A percentile compares a stretch with the other conserved stretches of the same genome.
Evolutionary conservation across 2,113 vertebrate species (phyloP).

Genomic region (Sebastes schlegelii): DNA sequence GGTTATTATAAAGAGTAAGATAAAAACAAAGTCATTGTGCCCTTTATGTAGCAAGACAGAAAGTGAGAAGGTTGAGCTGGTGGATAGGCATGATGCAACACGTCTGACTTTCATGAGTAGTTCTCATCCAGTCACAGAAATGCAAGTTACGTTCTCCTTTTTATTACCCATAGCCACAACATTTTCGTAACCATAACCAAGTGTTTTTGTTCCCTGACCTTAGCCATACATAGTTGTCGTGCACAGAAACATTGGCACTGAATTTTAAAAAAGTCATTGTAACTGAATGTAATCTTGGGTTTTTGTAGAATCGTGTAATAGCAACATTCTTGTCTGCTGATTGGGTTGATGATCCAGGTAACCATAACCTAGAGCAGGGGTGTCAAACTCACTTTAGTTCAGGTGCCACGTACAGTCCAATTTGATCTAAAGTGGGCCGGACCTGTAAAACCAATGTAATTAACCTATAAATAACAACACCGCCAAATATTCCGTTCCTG

Average conservation of each 20-base stretch:
- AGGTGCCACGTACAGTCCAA: no score
- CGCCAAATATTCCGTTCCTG: no score
- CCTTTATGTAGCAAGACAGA: no score
- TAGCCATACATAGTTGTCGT: neutral
- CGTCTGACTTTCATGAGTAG: neutral
- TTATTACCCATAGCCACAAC: neutral
- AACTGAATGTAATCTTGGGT: no score
- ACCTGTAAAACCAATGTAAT: no score
- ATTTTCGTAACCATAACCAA: neutral
- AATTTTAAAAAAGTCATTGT: no score
- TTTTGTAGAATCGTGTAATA: no score
- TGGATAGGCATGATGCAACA: neutral
- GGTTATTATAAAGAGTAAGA: neutral
- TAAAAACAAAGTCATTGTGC: neutral
- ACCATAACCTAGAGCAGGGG: neutral
- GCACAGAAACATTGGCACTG: neutral
- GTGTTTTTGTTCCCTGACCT: neutral
- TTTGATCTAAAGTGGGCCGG: no score
- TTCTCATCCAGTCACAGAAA: neutral
- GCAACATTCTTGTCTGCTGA: no score
- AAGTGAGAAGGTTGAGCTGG: neutral
- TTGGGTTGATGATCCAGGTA: neutral
- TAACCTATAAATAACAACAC: no score
- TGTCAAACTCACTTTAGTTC: no score
- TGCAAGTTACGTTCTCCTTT: neutral